Conservation (phyloP, 2,113 vertebrate species). For the Rousettus leschenaultii region DNA sequence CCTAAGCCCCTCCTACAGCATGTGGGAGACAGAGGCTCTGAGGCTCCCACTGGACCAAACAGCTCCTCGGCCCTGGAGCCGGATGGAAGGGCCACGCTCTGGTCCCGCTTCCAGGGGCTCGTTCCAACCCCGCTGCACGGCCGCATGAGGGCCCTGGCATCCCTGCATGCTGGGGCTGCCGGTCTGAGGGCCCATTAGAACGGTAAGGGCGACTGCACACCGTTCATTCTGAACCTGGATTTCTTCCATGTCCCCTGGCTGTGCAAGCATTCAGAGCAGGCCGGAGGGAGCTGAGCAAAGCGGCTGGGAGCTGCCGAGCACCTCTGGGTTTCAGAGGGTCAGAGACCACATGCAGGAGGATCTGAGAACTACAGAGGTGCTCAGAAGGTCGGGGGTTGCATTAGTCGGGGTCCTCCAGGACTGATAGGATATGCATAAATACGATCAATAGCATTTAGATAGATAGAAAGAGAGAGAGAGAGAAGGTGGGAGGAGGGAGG, state of each 20-base stretch:
- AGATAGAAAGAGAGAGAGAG: neutral
- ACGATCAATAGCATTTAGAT: neutral
- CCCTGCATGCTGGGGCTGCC: neutral
- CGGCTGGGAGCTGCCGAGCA: neutral
- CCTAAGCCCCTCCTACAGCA: neutral
- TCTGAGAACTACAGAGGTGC: neutral
- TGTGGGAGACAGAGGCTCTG: neutral
- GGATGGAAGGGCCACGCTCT: neutral
- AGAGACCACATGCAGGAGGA: neutral
- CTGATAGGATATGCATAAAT: neutral
- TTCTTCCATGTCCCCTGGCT: neutral
- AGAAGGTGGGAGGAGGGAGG: neutral
- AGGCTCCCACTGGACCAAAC: neutral
- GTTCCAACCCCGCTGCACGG: fast-evolving
- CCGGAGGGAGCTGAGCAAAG: neutral
- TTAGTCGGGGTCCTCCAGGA: neutral
- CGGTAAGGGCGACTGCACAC: too few species aligned
- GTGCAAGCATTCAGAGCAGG: neutral
- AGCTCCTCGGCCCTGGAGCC: neutral
- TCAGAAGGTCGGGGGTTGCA: neutral
- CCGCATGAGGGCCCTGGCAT: too few species aligned
- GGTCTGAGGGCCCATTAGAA: neutral
- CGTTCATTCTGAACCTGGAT: neutral
- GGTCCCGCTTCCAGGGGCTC: neutral
- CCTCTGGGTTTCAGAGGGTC: neutral